Evolutionary conservation across 2,888 invertebrate species (phyloP), one percentile per base, ranked within the genome.

Genomic region (Agrypnus murinus): DNA sequence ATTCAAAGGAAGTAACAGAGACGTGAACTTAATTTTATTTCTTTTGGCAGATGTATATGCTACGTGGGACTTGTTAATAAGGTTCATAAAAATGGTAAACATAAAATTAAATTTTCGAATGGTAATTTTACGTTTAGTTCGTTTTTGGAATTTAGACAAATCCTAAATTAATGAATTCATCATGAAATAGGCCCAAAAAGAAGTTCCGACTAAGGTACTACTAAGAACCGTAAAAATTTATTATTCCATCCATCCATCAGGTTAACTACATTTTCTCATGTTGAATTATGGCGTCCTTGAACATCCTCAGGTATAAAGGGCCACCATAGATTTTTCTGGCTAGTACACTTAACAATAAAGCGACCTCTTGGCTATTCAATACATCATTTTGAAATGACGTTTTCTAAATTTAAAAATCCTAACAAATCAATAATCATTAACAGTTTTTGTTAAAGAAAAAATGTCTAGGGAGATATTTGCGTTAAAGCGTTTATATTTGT

Each of bases 221-320:
- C 25, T 25, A 25, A 25, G 25, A 25, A 43, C 43, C 43, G 15
- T 43, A 43, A 15, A 9, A 59, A 66, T 66, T 58, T 59, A 50
- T 59, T 36, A 36, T 31, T 32, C 38, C 31, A 59, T 66, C 38
- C 31, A 59, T 66, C 55, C 65, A 48, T 48, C 65, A 58, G 36
- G 31, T 48, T 32, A 14, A 17, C 65, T 32, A 19, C 53, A 32
- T 17, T 25, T 12, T 14, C 4, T 45, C 50, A 9, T n/a, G 46
- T 45, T 65, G 66, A 66, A 59, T 66, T 48, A 58, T 59, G 50
- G 12, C 15, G 66, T 36, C 59, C 66, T 65, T 66, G 66, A 66
- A 17, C 7, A 58, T 32, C 25, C 36, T n/a, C 66, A 66, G 66
- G 66, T 66, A 66, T 38, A 66, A 55, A 59, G 66, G 66, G 50